phyloP scores from a whole-genome alignment of 2,888 invertebrate species.

The Cylindroiulus punctatus region DNA sequence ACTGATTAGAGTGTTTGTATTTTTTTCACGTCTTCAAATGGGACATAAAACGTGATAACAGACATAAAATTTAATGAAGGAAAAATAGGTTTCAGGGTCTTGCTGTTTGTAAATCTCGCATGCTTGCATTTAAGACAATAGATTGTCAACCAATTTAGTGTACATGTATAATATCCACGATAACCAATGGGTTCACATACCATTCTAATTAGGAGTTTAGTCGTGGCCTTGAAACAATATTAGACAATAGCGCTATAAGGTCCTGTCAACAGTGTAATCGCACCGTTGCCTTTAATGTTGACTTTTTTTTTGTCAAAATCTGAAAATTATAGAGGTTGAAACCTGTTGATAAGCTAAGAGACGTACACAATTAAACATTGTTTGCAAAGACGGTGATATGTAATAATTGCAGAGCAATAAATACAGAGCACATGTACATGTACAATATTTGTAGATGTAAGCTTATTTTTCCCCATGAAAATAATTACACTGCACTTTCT shows the following conservation, averaged over 20 bases:
- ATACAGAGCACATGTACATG: no score
- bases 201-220: background rate
- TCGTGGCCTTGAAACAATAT: background rate
- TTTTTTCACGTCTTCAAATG: background rate
- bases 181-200: background rate
- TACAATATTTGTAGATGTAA: no score
- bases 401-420: background rate
- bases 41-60: background rate
- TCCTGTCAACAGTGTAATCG: constrained; percentile 17
- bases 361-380: background rate
- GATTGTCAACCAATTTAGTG: constrained; percentile 1
- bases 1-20: background rate
- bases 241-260: background rate
- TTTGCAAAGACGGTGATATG: background rate
- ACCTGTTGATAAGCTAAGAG: background rate
- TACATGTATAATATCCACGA: background rate
- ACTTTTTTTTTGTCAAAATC: background rate
- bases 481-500: no score
- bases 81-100: background rate
- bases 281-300: background rate
- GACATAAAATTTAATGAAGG: background rate
- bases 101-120: background rate
- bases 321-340: background rate
- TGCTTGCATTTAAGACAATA: constrained; percentile 20
- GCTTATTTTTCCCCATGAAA: no score